Conservation (phyloP, 2,113 vertebrate genomes). For the Amblyornis subalaris region DNA sequence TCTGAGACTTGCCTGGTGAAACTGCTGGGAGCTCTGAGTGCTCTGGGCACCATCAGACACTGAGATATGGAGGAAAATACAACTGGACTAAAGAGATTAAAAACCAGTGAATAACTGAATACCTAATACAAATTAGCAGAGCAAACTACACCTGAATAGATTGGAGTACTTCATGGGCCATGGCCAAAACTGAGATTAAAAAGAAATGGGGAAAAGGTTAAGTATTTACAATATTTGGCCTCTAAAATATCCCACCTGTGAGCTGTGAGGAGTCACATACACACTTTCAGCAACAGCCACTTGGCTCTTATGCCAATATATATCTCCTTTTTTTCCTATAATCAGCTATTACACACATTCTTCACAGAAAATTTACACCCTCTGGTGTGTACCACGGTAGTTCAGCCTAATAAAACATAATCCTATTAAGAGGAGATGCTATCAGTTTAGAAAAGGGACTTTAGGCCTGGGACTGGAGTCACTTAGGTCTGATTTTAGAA, state of each 20-base stretch:
- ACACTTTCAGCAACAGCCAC: not conserved
- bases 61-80: slow-evolving; percentile 29
- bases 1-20: not conserved
- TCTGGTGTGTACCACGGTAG: not conserved
- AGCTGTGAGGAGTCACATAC: not conserved
- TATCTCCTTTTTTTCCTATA: not conserved
- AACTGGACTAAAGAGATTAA: slow-evolving; percentile 42
- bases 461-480: not conserved
- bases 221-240: not conserved
- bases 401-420: not conserved
- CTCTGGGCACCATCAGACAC: not conserved
- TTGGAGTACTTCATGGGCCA: slow-evolving; percentile 15
- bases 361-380: not conserved
- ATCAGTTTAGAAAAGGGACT: not conserved
- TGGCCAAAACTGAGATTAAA: not conserved
- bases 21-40: not conserved
- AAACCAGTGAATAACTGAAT: not conserved
- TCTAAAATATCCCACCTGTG: not conserved
- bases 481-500: not conserved
- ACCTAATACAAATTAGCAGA: not conserved
- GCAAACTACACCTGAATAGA: slow-evolving; percentile 44
- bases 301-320: not conserved
- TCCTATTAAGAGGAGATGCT: not conserved
- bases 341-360: not conserved
- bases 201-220: not conserved